These are phyloP conservation scores for Sebastes vulpes DNA, from an alignment of 2,797 vertebrate species.

Conservation along the genomic window DNA sequence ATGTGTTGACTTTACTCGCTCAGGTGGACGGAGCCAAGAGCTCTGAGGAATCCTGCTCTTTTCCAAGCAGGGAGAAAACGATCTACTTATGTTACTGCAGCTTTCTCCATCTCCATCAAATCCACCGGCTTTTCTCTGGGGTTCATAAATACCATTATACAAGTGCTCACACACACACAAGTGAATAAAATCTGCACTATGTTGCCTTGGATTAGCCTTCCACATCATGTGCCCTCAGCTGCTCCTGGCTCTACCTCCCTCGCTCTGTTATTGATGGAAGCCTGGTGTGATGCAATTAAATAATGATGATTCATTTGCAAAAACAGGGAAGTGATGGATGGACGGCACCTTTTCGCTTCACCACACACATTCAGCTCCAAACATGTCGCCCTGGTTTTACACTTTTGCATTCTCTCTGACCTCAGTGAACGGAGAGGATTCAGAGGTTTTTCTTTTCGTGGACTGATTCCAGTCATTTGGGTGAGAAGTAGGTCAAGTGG, in stretches of 20 bases:
- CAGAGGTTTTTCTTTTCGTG: conserved; percentile 16
- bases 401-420: conserved; percentile 15
- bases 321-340: conserved; percentile 15
- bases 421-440: conserved; percentile 2
- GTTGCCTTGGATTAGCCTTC: conserved; percentile 65
- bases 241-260: conserved; percentile 50
- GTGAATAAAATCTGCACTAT: conserved; percentile 57
- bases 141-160: conserved; percentile 27
- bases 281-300: conserved; percentile 56
- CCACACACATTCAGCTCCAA: neutral
- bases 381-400: neutral
- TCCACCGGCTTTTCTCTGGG: conserved; percentile 11
- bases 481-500: conserved; percentile 79
- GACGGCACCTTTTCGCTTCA: conserved; percentile 17
- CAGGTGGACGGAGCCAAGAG: conserved; percentile 69
- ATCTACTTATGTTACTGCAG: conserved; percentile 55
- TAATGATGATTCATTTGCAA: conserved; percentile 54
- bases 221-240: conserved; percentile 54
- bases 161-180: conserved; percentile 12
- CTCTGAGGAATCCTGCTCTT: conserved; percentile 55
- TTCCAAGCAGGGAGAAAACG: conserved; percentile 62
- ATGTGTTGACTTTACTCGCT: conserved; percentile 74
- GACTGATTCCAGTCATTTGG: conserved; percentile 57
- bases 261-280: conserved; percentile 37
- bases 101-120: conserved; percentile 34